Percentiles rank a stretch among this genome's conserved stretches.
Evolutionary conservation across 2,113 vertebrate genomes (phyloP).

Genomic region (Alethe diademata): DNA sequence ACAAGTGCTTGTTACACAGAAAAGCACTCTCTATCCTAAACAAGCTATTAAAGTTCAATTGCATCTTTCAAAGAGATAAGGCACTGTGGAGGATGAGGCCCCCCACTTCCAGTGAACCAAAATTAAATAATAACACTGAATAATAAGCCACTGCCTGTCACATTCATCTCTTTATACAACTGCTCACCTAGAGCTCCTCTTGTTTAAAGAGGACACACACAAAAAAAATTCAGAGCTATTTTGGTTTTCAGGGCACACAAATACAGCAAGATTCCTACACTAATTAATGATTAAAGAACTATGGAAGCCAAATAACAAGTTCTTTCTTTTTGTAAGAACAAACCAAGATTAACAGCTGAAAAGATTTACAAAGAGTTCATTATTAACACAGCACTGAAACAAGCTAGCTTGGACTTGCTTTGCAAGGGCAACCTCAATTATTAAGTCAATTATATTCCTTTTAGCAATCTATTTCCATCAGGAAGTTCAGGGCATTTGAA

Average conservation of each 20-base stretch:
- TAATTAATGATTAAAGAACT: neutral
- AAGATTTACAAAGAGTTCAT: slow-evolving; percentile 33
- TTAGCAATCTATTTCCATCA: neutral
- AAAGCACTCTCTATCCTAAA: neutral
- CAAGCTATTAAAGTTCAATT: neutral
- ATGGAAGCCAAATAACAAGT: neutral
- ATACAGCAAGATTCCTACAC: neutral
- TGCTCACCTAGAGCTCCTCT: neutral
- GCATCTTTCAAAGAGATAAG: slow-evolving; percentile 3
- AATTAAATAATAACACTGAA: neutral
- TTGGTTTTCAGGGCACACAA: neutral
- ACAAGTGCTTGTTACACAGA: neutral
- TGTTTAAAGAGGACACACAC: neutral
- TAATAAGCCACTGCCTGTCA: neutral
- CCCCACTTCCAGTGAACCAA: neutral
- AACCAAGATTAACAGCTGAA: slow-evolving; percentile 3
- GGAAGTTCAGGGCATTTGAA: neutral
- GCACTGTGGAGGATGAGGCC: neutral
- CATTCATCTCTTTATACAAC: neutral
- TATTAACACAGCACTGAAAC: slow-evolving; percentile 2
- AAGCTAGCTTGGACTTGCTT: neutral
- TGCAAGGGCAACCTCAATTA: slow-evolving; percentile 42
- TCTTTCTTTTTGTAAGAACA: neutral
- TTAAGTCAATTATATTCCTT: slow-evolving; percentile 4
- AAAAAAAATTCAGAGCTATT: neutral